A percentile compares a stretch with the other conserved stretches of the same genome.
Evolutionary conservation across 2,888 invertebrate species (phyloP).

Genomic region (Lepidocyrtoides sp.): DNA sequence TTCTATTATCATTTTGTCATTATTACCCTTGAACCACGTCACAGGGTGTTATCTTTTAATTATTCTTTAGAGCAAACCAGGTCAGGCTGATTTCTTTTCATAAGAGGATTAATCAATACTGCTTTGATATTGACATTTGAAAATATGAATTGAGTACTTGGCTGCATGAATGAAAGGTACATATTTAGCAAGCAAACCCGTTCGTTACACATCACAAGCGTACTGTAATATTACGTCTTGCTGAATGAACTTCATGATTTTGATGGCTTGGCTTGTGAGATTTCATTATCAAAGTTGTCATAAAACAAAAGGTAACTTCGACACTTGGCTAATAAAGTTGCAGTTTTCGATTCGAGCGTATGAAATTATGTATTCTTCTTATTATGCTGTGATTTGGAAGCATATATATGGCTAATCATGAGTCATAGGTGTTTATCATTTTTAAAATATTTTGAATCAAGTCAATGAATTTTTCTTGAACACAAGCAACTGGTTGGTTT

Average conservation of each 20-base stretch:
- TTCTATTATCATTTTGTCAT: too few relatives aligned
- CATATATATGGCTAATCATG: too few relatives aligned
- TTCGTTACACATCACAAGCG: too few relatives aligned
- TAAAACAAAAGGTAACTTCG: background rate
- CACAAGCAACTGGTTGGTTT: background rate
- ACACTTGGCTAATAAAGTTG: background rate
- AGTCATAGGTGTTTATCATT: too few relatives aligned
- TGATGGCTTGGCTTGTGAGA: background rate
- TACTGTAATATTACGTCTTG: too few relatives aligned
- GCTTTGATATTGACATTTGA: conserved; percentile 12
- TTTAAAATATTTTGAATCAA: background rate
- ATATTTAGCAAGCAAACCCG: too few relatives aligned
- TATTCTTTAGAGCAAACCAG: background rate
- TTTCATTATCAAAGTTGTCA: background rate
- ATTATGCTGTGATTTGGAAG: too few relatives aligned
- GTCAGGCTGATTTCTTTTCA: conserved; percentile 6
- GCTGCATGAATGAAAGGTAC: too few relatives aligned
- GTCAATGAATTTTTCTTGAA: background rate
- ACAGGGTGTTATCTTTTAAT: conserved; percentile 19
- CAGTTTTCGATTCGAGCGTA: background rate
- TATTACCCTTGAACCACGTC: conserved; percentile 25
- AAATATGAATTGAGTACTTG: background rate
- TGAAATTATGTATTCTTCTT: too few relatives aligned
- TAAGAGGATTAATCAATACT: background rate
- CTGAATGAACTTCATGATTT: too few relatives aligned